Base-by-base conservation (phyloP, 2,113 vertebrate species). In the Rhinolophus ferrumequinum region DNA sequence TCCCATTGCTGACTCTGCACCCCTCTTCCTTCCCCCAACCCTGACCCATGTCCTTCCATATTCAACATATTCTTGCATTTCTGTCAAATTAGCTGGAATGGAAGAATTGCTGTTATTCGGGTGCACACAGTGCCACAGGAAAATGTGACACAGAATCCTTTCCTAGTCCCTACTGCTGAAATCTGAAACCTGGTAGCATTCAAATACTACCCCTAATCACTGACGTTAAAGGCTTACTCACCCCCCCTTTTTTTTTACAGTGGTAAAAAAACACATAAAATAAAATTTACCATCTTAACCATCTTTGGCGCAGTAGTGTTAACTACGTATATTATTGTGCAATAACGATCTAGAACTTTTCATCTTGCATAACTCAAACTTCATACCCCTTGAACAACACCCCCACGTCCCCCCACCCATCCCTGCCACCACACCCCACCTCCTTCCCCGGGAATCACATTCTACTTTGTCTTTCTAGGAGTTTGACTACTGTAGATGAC, bases 21-120 rank as follows among this genome's bases (percentile, higher is more conserved):
- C n/a, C 4, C 0, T 41, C 52, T 54, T 16, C 28, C 44, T 10
- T 21, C 38, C 58, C 15, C 1, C 28, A 3, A 1, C n/a, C 10
- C 6, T 41, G 1, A 3, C 13, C 10, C 14, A 21, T 6, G 6
- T 28, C n/a, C 84, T 89, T 54, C 85, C 2, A 0, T 2, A 16
- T 67, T 72, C 41, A 38, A 73, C 52, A 28, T 4, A 88, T 21
- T 70, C 35, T 66, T 54, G 22, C 22, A 41, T 77, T 83, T 92
- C 22, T 70, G 30, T 72, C 35, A 70, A 62, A 56, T 47, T 22
- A 50, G 9, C 38, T 22, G 30, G 28, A 35, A 52, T 47, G 38
- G 10, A 41, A 85, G 15, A 81, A 38, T 41, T 66, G 35, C n/a
- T 73, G 73, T 86, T 41, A 24, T 62, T 56, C 28, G 77, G 62